These are phyloP conservation scores for Fissipunctia ypsillon DNA, from an alignment of 2,888 invertebrate species.

Conservation along the genomic window DNA sequence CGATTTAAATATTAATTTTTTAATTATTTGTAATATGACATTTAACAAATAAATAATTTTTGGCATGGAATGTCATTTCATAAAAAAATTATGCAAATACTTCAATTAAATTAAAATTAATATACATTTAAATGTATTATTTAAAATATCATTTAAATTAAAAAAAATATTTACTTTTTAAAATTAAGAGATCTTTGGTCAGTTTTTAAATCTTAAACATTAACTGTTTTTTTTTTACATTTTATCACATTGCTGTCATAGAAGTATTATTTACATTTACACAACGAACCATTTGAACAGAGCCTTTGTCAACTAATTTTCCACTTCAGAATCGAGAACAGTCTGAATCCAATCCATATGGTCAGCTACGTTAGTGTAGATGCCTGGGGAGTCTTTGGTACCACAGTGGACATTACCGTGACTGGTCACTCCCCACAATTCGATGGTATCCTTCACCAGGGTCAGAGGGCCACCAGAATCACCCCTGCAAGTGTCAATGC, in stretches of 20 bases:
- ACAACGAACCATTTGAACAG: slow-evolving; percentile 8
- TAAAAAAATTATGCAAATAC: slow-evolving; percentile 33
- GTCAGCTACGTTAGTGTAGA: slow-evolving; percentile 73
- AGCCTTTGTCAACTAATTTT: slow-evolving; percentile 26
- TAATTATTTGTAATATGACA: slow-evolving; percentile 14
- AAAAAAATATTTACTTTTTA: slow-evolving; percentile 26
- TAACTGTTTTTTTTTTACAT: slow-evolving; percentile 33
- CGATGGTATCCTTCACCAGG: slow-evolving; percentile 59
- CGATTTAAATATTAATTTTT: background rate
- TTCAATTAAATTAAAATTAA: slow-evolving; percentile 35
- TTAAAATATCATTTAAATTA: slow-evolving; percentile 35
- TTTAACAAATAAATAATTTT: slow-evolving; percentile 9
- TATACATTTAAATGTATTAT: slow-evolving; percentile 36
- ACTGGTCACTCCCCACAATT: slow-evolving; percentile 74
- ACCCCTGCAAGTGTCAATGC: slow-evolving; percentile 75
- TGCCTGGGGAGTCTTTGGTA: slow-evolving; percentile 71
- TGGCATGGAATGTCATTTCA: slow-evolving; percentile 15
- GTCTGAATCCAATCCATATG: slow-evolving; percentile 73
- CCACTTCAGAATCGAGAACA: slow-evolving; percentile 43
- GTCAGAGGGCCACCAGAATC: slow-evolving; percentile 79
- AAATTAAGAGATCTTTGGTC: slow-evolving; percentile 54
- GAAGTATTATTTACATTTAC: slow-evolving; percentile 33
- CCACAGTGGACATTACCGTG: slow-evolving; percentile 73
- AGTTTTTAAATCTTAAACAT: slow-evolving; percentile 26
- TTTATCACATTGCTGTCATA: slow-evolving; percentile 38